A percentile compares a stretch with the other conserved stretches of the same genome.
phyloP scores from a whole-genome alignment of 2,113 vertebrate species.

The Cochlearius cochlearius region DNA sequence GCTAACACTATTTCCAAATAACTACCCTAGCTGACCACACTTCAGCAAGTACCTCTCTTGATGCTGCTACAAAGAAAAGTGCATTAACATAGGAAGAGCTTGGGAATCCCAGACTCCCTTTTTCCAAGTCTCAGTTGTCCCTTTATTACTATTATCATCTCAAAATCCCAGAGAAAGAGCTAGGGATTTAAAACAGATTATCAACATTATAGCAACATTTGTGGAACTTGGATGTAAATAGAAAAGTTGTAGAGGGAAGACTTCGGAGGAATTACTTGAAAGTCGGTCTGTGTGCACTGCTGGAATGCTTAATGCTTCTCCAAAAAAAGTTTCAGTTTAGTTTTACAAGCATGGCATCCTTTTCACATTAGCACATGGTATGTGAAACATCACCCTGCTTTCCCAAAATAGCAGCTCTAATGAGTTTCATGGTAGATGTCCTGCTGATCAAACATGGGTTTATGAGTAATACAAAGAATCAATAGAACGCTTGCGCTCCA shows the following conservation, averaged over 20 bases:
- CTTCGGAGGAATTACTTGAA: background rate
- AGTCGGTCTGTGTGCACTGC: background rate
- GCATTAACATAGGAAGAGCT: background rate
- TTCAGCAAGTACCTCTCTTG: background rate
- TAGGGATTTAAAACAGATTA: background rate
- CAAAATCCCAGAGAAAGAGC: background rate
- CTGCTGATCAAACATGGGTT: background rate
- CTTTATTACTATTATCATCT: background rate
- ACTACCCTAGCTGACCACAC: background rate
- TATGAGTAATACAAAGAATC: conserved; percentile 15
- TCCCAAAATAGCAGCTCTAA: conserved; percentile 33
- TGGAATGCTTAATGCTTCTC: background rate
- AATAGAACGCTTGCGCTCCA: background rate
- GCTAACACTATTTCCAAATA: background rate
- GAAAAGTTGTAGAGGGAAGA: background rate
- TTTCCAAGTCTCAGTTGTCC: background rate
- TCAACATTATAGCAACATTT: background rate
- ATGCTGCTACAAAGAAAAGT: background rate
- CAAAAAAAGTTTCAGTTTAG: background rate
- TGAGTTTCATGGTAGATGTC: conserved; percentile 27
- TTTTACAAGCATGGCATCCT: conserved; percentile 46
- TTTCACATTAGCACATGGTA: conserved; percentile 29
- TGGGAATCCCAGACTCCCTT: background rate
- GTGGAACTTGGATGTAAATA: background rate
- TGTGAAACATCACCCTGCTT: background rate